These are phyloP conservation scores for Chalcosyrphus nemorum DNA, from an alignment of 2,888 invertebrate species.

Conservation along the genomic window DNA sequence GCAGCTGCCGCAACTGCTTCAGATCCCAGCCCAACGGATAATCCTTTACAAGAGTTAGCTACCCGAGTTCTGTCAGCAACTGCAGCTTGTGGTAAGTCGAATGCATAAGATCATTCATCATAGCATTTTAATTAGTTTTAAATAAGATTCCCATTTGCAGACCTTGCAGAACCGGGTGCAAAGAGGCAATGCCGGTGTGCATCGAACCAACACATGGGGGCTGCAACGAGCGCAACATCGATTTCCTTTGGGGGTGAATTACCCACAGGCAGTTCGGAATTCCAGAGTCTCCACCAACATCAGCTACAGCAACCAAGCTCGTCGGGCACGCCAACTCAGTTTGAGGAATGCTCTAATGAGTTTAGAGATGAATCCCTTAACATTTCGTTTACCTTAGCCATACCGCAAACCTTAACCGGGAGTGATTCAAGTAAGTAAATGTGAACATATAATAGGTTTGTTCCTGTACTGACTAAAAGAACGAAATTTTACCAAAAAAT, in stretches of 20 bases:
- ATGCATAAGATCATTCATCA: conserved; percentile 5
- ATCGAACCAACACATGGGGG: conserved; percentile 77
- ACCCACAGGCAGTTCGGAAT: conserved; percentile 76
- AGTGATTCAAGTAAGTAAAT: conserved; percentile 74
- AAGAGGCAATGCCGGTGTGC: conserved; percentile 72
- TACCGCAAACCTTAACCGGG: conserved; percentile 75
- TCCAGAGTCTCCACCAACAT: conserved; percentile 54
- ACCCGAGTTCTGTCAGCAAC: conserved; percentile 78
- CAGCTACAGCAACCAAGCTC: conserved; percentile 63
- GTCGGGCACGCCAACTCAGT: conserved; percentile 76
- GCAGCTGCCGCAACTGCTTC: conserved; percentile 61
- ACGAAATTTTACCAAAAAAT: too few relatives aligned
- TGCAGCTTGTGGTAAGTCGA: conserved; percentile 79
- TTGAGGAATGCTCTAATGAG: conserved; percentile 80
- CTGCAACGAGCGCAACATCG: conserved; percentile 79
- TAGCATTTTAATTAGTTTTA: conserved; percentile 74
- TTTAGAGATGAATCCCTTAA: conserved; percentile 81
- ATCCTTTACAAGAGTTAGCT: conserved; percentile 74
- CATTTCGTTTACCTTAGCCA: conserved; percentile 81
- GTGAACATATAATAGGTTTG: not conserved
- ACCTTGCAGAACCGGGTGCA: conserved; percentile 79
- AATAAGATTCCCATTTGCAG: conserved; percentile 81
- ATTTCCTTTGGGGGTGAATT: conserved; percentile 79
- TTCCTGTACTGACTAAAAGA: too few relatives aligned
- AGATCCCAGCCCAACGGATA: conserved; percentile 37